These are phyloP conservation scores for Galeopsomyia nigrocyanea DNA, from an alignment of 2,888 invertebrate species.

Conservation along the genomic window DNA sequence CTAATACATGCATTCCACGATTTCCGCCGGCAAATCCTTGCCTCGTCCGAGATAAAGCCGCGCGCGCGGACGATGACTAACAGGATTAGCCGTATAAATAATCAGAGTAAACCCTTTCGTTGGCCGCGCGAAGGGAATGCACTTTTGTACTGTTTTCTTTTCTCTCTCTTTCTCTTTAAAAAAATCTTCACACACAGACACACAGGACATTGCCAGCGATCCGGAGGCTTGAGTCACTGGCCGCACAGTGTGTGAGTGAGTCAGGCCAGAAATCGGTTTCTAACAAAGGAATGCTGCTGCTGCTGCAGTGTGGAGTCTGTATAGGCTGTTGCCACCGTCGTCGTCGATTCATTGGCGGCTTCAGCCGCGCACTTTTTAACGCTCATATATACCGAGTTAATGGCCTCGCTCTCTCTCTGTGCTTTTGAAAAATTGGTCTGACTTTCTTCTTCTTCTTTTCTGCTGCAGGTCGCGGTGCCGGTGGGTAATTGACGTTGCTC, in stretches of 20 bases:
- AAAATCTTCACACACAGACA: conserved; percentile 42
- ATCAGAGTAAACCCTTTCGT: not conserved
- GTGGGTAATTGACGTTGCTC: too few species aligned
- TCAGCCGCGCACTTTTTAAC: too few species aligned
- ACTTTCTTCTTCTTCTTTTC: too few species aligned
- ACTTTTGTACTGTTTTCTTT: not conserved
- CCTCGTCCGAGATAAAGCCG: not conserved
- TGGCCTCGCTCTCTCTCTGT: too few species aligned
- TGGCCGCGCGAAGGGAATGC: conserved; percentile 12
- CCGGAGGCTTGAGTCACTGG: conserved; percentile 63
- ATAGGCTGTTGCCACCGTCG: not conserved
- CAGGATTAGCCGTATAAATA: conserved; percentile 34
- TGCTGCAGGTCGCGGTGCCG: too few species aligned
- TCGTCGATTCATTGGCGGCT: too few species aligned
- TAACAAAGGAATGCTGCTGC: conserved; percentile 64
- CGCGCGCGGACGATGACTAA: conserved; percentile 32
- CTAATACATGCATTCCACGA: conserved; percentile 3
- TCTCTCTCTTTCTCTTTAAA: conserved; percentile 28
- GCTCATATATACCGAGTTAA: too few species aligned
- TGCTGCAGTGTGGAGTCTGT: conserved; percentile 28
- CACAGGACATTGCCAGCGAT: conserved; percentile 62
- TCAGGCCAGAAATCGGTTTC: conserved; percentile 63
- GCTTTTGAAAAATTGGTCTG: too few species aligned
- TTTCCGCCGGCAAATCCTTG: conserved; percentile 7
- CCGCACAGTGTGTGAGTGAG: conserved; percentile 54